Evolutionary conservation across 2,888 invertebrate genomes (phyloP), one percentile per base, ranked within the genome.

Genomic region (Heliconius charithonia): DNA sequence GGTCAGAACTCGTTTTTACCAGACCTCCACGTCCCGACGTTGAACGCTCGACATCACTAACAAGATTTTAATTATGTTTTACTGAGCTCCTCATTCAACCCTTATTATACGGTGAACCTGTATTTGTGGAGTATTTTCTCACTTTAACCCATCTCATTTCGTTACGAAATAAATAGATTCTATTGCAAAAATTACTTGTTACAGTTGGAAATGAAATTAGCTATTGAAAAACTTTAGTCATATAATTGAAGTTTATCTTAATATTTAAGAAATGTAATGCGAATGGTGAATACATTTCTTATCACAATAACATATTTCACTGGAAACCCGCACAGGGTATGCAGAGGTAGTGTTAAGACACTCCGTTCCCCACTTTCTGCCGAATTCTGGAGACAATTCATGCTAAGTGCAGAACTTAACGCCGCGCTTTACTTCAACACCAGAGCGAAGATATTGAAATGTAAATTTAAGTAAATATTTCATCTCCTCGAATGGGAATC

Each of bases 1-100:
- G 86, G 84, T 89, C 87, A 82, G 86, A 90, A 90, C 91, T 92
- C 91, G 91, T 92, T 93, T 92, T 91, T 89, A 89, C 90, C 87
- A 87, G 89, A 87, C 62, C n/a, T 62, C n/a, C 37, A 56, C n/a
- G 27, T 56, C 56, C 29, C 71, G n/a, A 71, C 56, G 56, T 10
- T 71, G 22, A 56, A 71, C 29, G 22, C 71, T 71, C 75, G 71
- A 70, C 72, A 79, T 76, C 79, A 79, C 76, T 76, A 76, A 79
- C 76, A 76, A 79, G 74, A 74, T 74, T 74, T 74, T 74, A 74
- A 74, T 74, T 65, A 74, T 74, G 63, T 45, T 74, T 74, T 74
- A 74, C 74, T 45, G 27, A 74, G 65, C 19, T 63, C 45, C 22
- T 63, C 45, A 45, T 27, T 65, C 63, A 65, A 45, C 41, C 63